A percentile compares a stretch with the other conserved stretches of the same genome.
Evolutionary conservation across 2,888 invertebrate genomes (phyloP).

Genomic region (Syritta pipiens): DNA sequence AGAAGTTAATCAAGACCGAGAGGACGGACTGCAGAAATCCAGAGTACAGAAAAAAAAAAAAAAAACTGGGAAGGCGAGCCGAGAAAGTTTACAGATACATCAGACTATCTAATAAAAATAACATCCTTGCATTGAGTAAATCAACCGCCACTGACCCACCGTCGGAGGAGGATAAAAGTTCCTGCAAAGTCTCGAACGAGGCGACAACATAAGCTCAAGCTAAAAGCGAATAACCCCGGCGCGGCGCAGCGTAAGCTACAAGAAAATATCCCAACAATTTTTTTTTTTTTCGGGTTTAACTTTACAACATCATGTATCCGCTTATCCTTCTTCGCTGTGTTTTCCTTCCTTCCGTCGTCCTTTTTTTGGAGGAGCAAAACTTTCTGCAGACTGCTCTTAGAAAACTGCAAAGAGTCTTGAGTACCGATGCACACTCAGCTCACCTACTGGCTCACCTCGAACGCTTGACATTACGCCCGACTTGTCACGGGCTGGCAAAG

Average conservation of each 20-base stretch:
- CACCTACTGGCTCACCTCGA: slow-evolving; percentile 44
- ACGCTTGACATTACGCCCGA: slow-evolving; percentile 58
- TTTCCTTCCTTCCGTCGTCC: neutral
- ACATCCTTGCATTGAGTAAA: slow-evolving; percentile 62
- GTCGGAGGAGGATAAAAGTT: slow-evolving; percentile 25
- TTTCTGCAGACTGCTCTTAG: slow-evolving; percentile 38
- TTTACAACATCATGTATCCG: slow-evolving; percentile 57
- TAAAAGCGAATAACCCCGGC: slow-evolving; percentile 62
- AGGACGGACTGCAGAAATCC: slow-evolving; percentile 1
- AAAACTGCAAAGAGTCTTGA: slow-evolving; percentile 16
- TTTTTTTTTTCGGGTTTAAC: slow-evolving; percentile 63
- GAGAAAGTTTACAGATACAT: slow-evolving; percentile 44
- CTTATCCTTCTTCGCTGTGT: slow-evolving; percentile 16
- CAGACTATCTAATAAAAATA: slow-evolving; percentile 65
- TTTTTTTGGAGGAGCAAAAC: slow-evolving; percentile 4
- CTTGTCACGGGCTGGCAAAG: slow-evolving; percentile 51
- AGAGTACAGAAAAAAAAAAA: neutral
- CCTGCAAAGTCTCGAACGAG: slow-evolving; percentile 48
- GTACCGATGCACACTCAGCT: slow-evolving; percentile 26
- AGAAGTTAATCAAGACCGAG: slow-evolving; percentile 64
- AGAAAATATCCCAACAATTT: slow-evolving; percentile 51
- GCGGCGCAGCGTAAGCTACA: slow-evolving; percentile 52
- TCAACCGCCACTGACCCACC: slow-evolving; percentile 19
- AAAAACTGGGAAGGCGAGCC: neutral
- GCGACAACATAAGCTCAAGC: slow-evolving; percentile 66